A percentile compares a stretch with the other conserved stretches of the same genome.
phyloP scores from a whole-genome alignment of 1,140 invertebrate genomes.

The Octopus sinensis region DNA sequence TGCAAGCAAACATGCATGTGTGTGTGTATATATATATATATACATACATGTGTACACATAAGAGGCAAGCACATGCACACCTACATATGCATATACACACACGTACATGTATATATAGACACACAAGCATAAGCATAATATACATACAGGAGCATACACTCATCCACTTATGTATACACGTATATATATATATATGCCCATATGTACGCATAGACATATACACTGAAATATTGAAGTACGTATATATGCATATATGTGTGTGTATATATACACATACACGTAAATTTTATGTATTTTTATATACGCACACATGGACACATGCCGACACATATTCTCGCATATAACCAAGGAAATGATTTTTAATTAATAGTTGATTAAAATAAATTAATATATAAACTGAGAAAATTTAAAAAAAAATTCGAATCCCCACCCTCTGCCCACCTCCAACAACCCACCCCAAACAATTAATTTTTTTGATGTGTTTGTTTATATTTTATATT shows the following conservation, averaged over 20 bases:
- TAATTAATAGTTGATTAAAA: no score
- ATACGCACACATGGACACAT: background rate
- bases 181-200: background rate
- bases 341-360: background rate
- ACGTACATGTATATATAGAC: background rate
- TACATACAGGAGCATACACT: background rate
- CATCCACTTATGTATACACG: background rate
- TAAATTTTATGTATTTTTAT: background rate
- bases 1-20: background rate
- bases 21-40: background rate
- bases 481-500: no score
- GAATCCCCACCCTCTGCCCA: no score
- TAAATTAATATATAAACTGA: no score
- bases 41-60: background rate
- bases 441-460: no score
- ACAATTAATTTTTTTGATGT: no score
- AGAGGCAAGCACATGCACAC: background rate
- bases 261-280: background rate
- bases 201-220: no score
- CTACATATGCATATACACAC: background rate
- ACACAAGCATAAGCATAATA: background rate
- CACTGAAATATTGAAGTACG: background rate
- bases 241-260: background rate
- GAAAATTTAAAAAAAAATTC: no score
- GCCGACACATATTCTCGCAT: background rate